These are phyloP conservation scores for Polyploca ridens DNA, from an alignment of 2,888 invertebrate genomes.

Conservation along the genomic window DNA sequence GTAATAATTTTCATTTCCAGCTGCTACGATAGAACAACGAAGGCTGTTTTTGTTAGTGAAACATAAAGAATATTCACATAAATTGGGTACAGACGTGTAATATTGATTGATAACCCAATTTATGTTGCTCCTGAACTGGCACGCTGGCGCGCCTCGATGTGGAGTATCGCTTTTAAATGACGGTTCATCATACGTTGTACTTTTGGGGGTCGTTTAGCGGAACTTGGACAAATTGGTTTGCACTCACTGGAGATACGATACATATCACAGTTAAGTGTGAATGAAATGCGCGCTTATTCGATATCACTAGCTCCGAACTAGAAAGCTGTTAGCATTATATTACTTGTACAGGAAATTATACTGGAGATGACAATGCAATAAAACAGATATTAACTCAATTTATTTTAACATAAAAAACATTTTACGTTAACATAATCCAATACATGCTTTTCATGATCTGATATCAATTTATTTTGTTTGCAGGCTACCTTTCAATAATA, in stretches of 20 bases:
- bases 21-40: constrained; percentile 41
- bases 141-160: constrained; percentile 31
- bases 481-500: constrained; percentile 65
- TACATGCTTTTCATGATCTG: constrained; percentile 66
- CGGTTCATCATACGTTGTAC: constrained; percentile 54
- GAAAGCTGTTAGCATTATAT: no score
- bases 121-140: constrained; percentile 46
- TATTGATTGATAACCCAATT: constrained; percentile 70
- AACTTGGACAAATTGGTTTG: constrained; percentile 59
- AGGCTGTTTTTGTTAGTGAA: constrained; percentile 38
- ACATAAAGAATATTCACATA: constrained; percentile 51
- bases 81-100: constrained; percentile 55
- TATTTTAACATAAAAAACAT: no score
- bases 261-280: constrained; percentile 34
- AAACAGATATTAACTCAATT: constrained; percentile 10
- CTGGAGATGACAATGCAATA: constrained; percentile 22
- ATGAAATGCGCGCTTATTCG: constrained; percentile 23
- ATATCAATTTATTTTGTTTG: constrained; percentile 79
- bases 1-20: constrained; percentile 33
- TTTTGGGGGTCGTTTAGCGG: constrained; percentile 43
- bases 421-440: constrained; percentile 54
- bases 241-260: constrained; percentile 48
- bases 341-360: no score
- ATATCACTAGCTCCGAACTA: constrained; percentile 19
- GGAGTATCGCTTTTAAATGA: constrained; percentile 45